Conservation (phyloP, 2,888 invertebrate species). For the Drosophila borealis region DNA sequence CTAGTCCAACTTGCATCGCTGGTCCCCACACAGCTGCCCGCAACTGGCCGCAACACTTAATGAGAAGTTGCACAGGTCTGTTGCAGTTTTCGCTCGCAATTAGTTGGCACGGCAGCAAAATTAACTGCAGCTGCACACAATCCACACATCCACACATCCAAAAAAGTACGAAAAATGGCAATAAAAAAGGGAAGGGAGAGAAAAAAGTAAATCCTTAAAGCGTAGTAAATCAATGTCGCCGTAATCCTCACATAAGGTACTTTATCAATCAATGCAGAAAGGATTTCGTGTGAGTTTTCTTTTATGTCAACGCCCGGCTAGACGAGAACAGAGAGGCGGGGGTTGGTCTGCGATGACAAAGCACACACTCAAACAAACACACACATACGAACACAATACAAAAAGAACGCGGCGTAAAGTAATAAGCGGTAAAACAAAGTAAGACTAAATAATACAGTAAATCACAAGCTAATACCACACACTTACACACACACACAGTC, state of each 20-base stretch:
- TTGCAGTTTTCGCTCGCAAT: constrained; percentile 24
- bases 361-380: constrained; percentile 16
- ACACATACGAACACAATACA: background rate
- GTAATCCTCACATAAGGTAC: constrained; percentile 81
- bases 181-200: constrained; percentile 12
- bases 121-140: constrained; percentile 19
- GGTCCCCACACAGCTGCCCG: no score
- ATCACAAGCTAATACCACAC: constrained; percentile 75
- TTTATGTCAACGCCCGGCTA: constrained; percentile 67
- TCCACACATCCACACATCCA: background rate
- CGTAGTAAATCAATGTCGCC: constrained; percentile 80
- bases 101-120: constrained; percentile 24
- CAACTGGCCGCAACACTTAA: no score
- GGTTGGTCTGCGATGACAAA: constrained; percentile 15
- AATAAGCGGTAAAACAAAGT: constrained; percentile 80
- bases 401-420: constrained; percentile 60
- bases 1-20: no score
- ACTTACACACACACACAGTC: constrained; percentile 31
- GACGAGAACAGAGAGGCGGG: constrained; percentile 18
- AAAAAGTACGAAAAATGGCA: background rate
- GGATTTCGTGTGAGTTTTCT: constrained; percentile 70
- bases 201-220: constrained; percentile 56
- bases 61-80: background rate
- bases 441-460: constrained; percentile 80
- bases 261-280: constrained; percentile 81